Evolutionary conservation across 2,888 invertebrate genomes (phyloP), one percentile per base, ranked within the genome.

Genomic region (Hoplodrina blanda): DNA sequence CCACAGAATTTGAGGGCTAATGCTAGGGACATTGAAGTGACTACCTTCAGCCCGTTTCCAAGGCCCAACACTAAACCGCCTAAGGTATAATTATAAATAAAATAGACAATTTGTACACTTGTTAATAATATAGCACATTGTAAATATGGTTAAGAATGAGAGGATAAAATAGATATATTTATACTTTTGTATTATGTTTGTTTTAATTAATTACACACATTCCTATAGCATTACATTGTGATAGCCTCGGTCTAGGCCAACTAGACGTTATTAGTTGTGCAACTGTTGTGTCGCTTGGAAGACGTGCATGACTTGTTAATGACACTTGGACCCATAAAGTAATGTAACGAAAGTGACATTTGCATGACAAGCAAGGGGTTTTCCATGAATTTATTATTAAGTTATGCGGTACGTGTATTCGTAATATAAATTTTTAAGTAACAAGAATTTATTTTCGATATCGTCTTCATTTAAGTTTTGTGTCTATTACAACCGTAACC

Each of bases 21-120:
- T 11, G 87, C 87, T 15, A 90, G 91, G 80, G 93, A 94, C 57
- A 85, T 88, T 37, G 95, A 95, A 87, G 90, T 91, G 0, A 93
- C 93, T 20, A 95, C 95, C 0, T 90, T 92, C 44, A 91, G 90
- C 50, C 91, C 95, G 1, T 87, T 92, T 55, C 86, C 82, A 33
- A 88, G 89, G 67, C 88, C 92, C 17, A 88, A 85, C 49, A 92
- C 86, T 4, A 93, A 91, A 70, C 93, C 93, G 13, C 94, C 94
- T 74, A 91, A 89, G 78, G 62, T 90, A 76, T 94, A 85, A 87
- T 54, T 44, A 56, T 63, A 37, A 59, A 57, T 63, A 44, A 59
- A 69, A 63, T 83, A 84, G 53, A 81, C 55, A 70, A 77, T 76
- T 75, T 73, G 52, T 80, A 80, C 93, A 93, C 94, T 90, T 87